Percentiles rank a stretch among this genome's conserved stretches.
Conservation (phyloP, 2,797 vertebrate species). For the Anabas testudineus region DNA sequence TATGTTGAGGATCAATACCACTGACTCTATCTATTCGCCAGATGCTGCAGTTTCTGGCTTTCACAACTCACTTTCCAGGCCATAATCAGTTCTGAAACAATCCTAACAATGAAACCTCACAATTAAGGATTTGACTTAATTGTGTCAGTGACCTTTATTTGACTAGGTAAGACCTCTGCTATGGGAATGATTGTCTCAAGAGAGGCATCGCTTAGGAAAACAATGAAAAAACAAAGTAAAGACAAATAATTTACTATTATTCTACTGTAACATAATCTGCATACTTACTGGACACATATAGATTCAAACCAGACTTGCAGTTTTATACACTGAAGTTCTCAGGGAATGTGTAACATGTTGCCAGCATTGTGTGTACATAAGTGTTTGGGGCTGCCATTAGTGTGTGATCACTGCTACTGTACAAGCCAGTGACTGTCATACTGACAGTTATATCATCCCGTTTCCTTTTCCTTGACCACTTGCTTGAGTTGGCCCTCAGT, state of each 20-base stretch:
- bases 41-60: slow-evolving; percentile 22
- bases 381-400: background rate
- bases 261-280: too few species aligned
- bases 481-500: background rate
- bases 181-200: slow-evolving; percentile 15
- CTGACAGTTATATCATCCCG: slow-evolving; percentile 9
- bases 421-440: slow-evolving; percentile 3
- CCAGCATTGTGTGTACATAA: too few species aligned
- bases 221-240: slow-evolving; percentile 22
- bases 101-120: too few species aligned
- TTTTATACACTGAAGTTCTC: background rate
- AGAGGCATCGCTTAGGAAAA: slow-evolving; percentile 19
- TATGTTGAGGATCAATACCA: slow-evolving; percentile 16
- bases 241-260: slow-evolving; percentile 1
- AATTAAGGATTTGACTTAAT: slow-evolving; percentile 32
- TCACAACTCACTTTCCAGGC: slow-evolving; percentile 8
- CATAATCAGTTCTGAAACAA: slow-evolving; percentile 29
- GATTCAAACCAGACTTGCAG: background rate
- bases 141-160: slow-evolving; percentile 35
- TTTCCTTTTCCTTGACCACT: slow-evolving; percentile 34
- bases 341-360: background rate
- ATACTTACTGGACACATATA: background rate
- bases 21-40: background rate
- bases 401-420: slow-evolving; percentile 11
- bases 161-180: slow-evolving; percentile 7